Evolutionary conservation across 2,888 invertebrate species (phyloP), one percentile per base, ranked within the genome.

Genomic region (Drosophila fulvimacula): DNA sequence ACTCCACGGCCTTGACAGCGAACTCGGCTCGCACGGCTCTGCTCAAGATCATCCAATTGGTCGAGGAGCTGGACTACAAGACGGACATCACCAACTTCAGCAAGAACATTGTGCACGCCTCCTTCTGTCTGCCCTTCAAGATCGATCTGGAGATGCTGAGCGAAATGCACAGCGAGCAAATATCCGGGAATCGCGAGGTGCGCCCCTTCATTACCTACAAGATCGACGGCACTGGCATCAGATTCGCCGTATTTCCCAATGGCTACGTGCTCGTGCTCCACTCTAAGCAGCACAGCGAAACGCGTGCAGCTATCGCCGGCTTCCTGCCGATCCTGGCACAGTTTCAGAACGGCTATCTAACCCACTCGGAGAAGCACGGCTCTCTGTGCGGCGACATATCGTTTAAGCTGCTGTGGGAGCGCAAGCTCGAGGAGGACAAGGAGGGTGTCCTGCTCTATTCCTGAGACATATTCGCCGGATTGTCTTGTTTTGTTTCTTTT

Each of bases 381-480:
- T 11, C 41, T 0, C 36, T 59, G 1, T 38, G 48, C 2, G 72
- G 81, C 10, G 88, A 88, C 46, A 30, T 88, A 1, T 67, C 73
- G 6, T 84, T 69, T 2, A 78, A 64, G 27, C n/a, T 84, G 46
- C 21, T 86, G 6, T 88, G 88, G 88, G 83, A 88, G 21, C 76
- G 55, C 48, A 72, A 69, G 6, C 51, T 84, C 6, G 86, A 82
- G 19, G 73, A 72, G 5, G 86, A 84, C 49, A 78, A 32, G 17
- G 78, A 71, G 3, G 86, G 82, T 0, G 4, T 49, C 6, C 36
- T 83, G 1, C 67, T 83, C 1, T 75, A 88, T 41, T 82, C 73
- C 3, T 83, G 27, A 70, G 27, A 4, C 13, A 32, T 17, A 27
- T 34, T 21, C 11, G 9, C 5, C 30, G n/a, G 49, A 11, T 39